Evolutionary conservation across 2,797 vertebrate genomes (phyloP).

Genomic region (Kryptopterus vitreolus): DNA sequence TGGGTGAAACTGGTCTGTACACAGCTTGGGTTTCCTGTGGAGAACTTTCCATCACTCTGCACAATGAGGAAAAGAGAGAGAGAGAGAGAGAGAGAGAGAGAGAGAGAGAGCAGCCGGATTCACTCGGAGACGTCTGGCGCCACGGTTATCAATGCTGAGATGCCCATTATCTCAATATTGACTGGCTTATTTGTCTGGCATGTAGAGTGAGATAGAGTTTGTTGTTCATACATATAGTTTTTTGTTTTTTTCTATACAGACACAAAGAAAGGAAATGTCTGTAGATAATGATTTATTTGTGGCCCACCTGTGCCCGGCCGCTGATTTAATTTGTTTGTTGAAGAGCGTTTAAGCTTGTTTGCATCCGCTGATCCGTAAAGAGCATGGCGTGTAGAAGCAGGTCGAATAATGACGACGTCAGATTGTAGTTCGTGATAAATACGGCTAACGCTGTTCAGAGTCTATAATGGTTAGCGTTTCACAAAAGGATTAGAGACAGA

Average conservation of each 20-base stretch:
- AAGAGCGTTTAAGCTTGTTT: not conserved
- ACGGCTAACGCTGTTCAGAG: not conserved
- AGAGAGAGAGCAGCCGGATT: conserved; percentile 21
- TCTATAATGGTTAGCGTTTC: not conserved
- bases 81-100: too few species aligned
- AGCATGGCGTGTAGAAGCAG: not conserved
- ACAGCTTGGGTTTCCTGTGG: conserved; percentile 40
- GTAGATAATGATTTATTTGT: conserved; percentile 27
- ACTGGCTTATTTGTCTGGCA: conserved; percentile 16
- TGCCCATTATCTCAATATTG: conserved; percentile 32
- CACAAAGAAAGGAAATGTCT: conserved; percentile 36
- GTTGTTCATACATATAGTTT: not conserved
- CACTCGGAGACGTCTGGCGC: conserved; percentile 36
- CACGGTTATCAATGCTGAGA: conserved; percentile 31
- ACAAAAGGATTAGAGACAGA: not conserved
- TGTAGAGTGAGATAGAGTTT: not conserved
- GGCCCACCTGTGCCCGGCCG: not conserved
- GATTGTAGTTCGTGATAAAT: not conserved
- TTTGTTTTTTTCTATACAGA: not conserved
- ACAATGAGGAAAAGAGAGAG: conserved; percentile 34
- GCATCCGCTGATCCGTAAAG: not conserved
- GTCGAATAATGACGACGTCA: not conserved
- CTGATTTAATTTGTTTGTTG: not conserved
- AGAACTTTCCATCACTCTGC: conserved; percentile 38
- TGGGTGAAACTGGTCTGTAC: conserved; percentile 37